phyloP scores from a whole-genome alignment of 2,113 vertebrate genomes.

The Osmerus eperlanus region DNA sequence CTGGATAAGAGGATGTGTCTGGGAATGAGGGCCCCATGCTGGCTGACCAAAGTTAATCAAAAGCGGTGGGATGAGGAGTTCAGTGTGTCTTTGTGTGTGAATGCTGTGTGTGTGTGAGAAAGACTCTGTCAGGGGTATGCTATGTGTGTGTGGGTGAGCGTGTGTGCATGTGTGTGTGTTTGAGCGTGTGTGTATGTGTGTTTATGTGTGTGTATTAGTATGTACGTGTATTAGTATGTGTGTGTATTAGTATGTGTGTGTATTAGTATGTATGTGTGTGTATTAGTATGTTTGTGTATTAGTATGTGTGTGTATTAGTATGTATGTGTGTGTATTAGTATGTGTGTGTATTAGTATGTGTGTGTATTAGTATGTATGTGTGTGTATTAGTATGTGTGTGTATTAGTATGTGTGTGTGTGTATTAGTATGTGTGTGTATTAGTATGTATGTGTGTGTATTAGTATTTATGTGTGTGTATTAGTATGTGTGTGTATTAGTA shows the following conservation, averaged over 20 bases:
- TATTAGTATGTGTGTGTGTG: too few relatives aligned
- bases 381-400: constrained; percentile 9
- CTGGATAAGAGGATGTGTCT: constrained; percentile 50
- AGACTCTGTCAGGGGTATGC: not conserved
- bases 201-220: constrained; percentile 9
- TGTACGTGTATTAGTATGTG: constrained; percentile 11
- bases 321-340: too few relatives aligned
- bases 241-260: constrained; percentile 8
- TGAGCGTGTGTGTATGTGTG: constrained; percentile 7
- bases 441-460: not conserved
- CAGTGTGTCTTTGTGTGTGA: not conserved
- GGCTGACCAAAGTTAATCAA: constrained; percentile 16
- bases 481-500: too few relatives aligned
- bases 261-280: constrained; percentile 9
- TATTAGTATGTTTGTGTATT: too few relatives aligned
- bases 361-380: too few relatives aligned
- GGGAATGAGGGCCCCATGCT: constrained; percentile 47
- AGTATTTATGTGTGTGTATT: constrained; percentile 12
- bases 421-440: constrained; percentile 9
- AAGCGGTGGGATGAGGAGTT: constrained; percentile 3
- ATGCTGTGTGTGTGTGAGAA: not conserved
- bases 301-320: constrained; percentile 11
- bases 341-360: constrained; percentile 12
- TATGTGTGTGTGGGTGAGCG: not conserved
- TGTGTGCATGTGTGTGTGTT: constrained; percentile 1